Base-by-base conservation (phyloP, 2,797 vertebrate genomes). In the Lepus oiostolus region DNA sequence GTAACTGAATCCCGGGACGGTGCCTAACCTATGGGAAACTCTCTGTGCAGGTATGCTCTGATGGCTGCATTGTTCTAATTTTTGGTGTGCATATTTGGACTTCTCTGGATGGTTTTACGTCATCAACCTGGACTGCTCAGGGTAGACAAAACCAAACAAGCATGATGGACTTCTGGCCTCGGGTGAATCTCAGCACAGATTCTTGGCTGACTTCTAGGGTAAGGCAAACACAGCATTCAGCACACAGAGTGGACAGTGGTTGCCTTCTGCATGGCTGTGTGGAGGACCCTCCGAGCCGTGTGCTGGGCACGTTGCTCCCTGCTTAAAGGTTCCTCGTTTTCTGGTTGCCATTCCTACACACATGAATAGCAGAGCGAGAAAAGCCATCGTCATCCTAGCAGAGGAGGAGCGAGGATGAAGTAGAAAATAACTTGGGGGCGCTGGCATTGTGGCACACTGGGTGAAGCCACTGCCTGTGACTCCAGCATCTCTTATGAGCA, bases 291-390 rank as follows among this genome's bases (percentile, higher is more conserved):
- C 42, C 9, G 3, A 1, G 11, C 35, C 42, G 1, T 7, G 12
- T 5, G 4, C 16, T 22, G 1, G 30, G 6, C 22, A 38, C 14
- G 1, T 30, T 7, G 17, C 0, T 10, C 21, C 1, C 8, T 0
- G 5, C 13, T 28, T 1, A 60, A 1, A 0, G 2, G 12, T 38
- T 10, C 71, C 26, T 16, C 2, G 19, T 1, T 62, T 50, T 11
- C 42, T 71, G 50, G 4, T 21, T 28, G 50, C 35, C 22, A 1
- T 17, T 58, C 3, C 13, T 16, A 67, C 0, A 5, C 0, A 1
- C 17, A 2, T 0, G 14, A 58, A 58, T 1, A 26, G 32, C n/a
- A 30, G n/a, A 67, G 24, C 2, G n/a, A 80, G 0, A 17, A 7
- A 88, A n/a, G 24, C 7, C 38, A 32, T 1, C 6, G 28, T 50